Evolutionary conservation across 2,797 vertebrate genomes (phyloP).

Genomic region (Lutjanus campechanus): DNA sequence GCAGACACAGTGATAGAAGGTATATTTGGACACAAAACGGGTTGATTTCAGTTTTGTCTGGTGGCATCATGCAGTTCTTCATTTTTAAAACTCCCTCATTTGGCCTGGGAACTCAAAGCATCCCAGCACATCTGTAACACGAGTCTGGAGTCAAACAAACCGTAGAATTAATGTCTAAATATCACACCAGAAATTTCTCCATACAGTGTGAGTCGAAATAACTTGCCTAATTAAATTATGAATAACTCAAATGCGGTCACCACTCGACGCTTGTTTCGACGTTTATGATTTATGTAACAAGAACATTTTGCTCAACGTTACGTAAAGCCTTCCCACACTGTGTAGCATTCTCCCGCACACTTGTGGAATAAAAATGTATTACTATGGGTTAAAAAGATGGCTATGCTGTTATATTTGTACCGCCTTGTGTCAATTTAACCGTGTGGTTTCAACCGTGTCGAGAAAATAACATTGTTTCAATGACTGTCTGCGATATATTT

Average conservation of each 20-base stretch:
- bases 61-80: no score
- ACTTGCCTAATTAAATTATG: neutral
- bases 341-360: neutral
- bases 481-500: conserved; percentile 67
- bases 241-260: conserved; percentile 1
- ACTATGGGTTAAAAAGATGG: neutral
- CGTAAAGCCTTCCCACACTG: conserved; percentile 52
- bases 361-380: neutral
- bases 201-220: neutral
- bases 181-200: no score
- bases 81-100: neutral
- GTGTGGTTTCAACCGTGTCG: conserved; percentile 15
- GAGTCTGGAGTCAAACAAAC: neutral
- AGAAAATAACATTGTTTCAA: conserved; percentile 54
- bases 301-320: conserved; percentile 63
- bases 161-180: neutral
- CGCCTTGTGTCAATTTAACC: neutral
- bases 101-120: neutral
- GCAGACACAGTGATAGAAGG: neutral
- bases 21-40: neutral
- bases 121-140: neutral
- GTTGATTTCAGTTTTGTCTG: neutral
- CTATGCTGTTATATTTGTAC: neutral
- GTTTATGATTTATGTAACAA: conserved; percentile 74
- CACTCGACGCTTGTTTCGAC: conserved; percentile 25